phyloP scores from a whole-genome alignment of 2,113 vertebrate genomes.

The Actenoides lindsayi region DNA sequence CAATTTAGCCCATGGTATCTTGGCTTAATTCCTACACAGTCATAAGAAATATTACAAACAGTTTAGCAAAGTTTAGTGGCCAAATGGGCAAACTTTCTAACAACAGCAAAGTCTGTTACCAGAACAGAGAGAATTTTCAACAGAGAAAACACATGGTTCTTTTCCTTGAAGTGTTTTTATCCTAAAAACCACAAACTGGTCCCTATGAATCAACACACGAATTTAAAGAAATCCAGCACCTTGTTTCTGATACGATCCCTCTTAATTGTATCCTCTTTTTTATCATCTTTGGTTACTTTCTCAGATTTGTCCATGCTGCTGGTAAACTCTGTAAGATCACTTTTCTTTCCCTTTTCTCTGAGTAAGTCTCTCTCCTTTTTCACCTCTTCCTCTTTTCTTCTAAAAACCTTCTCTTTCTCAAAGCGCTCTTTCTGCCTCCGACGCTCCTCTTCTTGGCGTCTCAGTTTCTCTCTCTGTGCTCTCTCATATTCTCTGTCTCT shows the following conservation, averaged over 20 bases:
- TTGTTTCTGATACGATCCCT: constrained; percentile 95
- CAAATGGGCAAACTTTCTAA: not conserved
- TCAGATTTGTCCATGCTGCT: constrained; percentile 78
- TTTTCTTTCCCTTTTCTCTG: constrained; percentile 86
- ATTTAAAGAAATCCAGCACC: constrained; percentile 77
- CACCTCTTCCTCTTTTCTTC: constrained; percentile 88
- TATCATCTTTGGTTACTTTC: constrained; percentile 83
- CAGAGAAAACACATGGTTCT: not conserved
- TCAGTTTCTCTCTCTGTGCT: constrained; percentile 85
- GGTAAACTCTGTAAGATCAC: constrained; percentile 77
- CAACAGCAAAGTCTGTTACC: not conserved
- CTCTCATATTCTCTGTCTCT: constrained; percentile 87
- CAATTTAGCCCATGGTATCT: not conserved
- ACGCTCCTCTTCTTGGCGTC: constrained; percentile 91
- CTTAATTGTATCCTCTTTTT: constrained; percentile 88
- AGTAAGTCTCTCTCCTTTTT: constrained; percentile 87
- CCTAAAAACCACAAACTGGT: not conserved
- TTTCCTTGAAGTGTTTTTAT: not conserved
- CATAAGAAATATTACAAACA: not conserved
- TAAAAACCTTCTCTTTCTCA: constrained; percentile 87
- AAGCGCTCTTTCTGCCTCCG: constrained; percentile 89
- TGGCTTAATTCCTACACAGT: not conserved
- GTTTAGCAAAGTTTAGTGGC: not conserved
- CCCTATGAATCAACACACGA: constrained; percentile 8
- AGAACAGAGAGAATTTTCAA: not conserved